phyloP scores from a whole-genome alignment of 2,113 vertebrate species.

The Sorex araneus region DNA sequence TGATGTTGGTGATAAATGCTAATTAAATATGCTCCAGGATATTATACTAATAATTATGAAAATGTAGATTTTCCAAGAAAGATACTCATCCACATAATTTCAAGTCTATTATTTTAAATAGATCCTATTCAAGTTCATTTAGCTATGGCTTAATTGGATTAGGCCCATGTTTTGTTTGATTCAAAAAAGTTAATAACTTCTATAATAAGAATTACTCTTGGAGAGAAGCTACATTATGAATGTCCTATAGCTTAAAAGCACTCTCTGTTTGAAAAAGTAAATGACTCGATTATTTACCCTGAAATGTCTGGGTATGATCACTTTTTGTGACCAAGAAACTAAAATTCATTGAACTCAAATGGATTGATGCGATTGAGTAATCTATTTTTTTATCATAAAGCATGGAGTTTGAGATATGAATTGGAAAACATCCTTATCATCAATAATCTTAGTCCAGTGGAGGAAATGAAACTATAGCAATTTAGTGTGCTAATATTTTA shows the following conservation, averaged over 20 bases:
- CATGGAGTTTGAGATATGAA: neutral
- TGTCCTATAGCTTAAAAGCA: conserved; percentile 40
- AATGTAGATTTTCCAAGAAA: conserved; percentile 90
- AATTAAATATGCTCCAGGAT: conserved; percentile 90
- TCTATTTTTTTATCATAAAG: neutral
- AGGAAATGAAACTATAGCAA: neutral
- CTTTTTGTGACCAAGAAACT: neutral
- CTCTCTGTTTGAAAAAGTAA: conserved; percentile 67
- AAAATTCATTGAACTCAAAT: conserved; percentile 39
- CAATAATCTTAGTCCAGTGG: neutral
- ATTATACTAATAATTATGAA: conserved; percentile 90
- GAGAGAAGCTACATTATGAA: conserved; percentile 36
- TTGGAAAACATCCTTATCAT: neutral
- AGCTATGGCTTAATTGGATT: conserved; percentile 87
- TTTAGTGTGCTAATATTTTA: neutral
- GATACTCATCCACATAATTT: conserved; percentile 89
- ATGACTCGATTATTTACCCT: conserved; percentile 25
- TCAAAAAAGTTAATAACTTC: conserved; percentile 77
- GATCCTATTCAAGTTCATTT: conserved; percentile 88
- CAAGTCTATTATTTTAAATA: conserved; percentile 90
- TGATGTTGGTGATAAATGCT: conserved; percentile 83
- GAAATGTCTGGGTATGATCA: neutral
- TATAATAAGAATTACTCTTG: conserved; percentile 73
- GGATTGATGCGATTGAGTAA: neutral
- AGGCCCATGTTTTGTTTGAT: conserved; percentile 84